These are phyloP conservation scores for Salvelinus namaycush DNA, from an alignment of 2,113 vertebrate genomes.

Conservation along the genomic window DNA sequence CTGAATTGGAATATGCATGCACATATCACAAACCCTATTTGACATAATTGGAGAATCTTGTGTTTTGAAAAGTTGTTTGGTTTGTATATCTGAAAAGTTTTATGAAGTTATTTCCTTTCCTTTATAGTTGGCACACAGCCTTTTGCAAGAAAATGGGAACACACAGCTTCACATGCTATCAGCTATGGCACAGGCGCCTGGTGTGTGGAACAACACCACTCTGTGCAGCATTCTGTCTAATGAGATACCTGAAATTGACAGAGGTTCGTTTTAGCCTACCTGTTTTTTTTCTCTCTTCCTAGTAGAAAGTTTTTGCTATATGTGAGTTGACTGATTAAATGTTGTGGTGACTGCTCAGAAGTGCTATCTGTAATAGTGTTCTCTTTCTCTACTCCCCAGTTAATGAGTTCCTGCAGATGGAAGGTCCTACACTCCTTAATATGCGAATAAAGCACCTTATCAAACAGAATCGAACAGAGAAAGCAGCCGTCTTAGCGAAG, in stretches of 20 bases:
- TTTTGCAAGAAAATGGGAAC: constrained; percentile 90
- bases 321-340: not conserved
- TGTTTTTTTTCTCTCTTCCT: not conserved
- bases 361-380: not conserved
- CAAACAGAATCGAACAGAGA: constrained; percentile 86
- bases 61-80: too few species aligned
- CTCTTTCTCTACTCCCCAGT: constrained; percentile 67
- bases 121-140: constrained; percentile 87
- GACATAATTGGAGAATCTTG: too few species aligned
- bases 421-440: constrained; percentile 91
- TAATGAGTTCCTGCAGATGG: constrained; percentile 85
- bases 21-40: too few species aligned
- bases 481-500: constrained; percentile 92
- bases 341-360: not conserved
- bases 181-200: constrained; percentile 86
- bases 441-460: constrained; percentile 98
- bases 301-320: too few species aligned
- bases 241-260: constrained; percentile 82
- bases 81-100: not conserved
- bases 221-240: constrained; percentile 88
- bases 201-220: constrained; percentile 89
- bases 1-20: too few species aligned
- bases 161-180: constrained; percentile 87
- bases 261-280: constrained; percentile 72
- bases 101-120: constrained; percentile 31